A percentile compares a stretch with the other conserved stretches of the same genome.
Conservation (phyloP, 2,888 invertebrate genomes). For the Lapara coniferarum region DNA sequence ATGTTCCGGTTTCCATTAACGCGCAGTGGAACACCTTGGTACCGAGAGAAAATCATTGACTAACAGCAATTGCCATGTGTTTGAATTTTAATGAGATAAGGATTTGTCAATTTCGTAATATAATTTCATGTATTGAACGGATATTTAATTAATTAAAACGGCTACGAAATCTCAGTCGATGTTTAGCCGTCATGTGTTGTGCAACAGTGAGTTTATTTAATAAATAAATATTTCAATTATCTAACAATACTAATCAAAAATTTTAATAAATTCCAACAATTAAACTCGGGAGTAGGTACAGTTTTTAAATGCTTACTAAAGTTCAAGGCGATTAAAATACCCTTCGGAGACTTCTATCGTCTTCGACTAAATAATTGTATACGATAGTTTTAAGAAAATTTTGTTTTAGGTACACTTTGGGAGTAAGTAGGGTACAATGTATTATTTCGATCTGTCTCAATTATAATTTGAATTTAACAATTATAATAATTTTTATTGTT, state of each 20-base stretch:
- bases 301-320: background rate
- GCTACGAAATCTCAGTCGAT: background rate
- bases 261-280: background rate
- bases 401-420: background rate
- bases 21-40: background rate
- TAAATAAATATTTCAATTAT: background rate
- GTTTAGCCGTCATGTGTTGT: constrained; percentile 7
- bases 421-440: background rate
- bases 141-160: background rate
- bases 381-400: background rate
- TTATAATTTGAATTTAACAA: background rate
- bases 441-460: background rate
- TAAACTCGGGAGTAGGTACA: background rate
- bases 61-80: background rate
- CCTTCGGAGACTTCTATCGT: background rate
- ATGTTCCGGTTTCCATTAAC: constrained; percentile 11
- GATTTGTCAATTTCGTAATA: constrained; percentile 8
- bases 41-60: constrained; percentile 7
- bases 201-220: constrained; percentile 7
- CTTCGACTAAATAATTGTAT: background rate
- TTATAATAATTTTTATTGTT: no score
- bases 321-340: background rate
- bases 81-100: constrained; percentile 14
- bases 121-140: constrained; percentile 12
- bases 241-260: no score